Conservation (phyloP, 2,797 vertebrate genomes). For the Alosa sapidissima region DNA sequence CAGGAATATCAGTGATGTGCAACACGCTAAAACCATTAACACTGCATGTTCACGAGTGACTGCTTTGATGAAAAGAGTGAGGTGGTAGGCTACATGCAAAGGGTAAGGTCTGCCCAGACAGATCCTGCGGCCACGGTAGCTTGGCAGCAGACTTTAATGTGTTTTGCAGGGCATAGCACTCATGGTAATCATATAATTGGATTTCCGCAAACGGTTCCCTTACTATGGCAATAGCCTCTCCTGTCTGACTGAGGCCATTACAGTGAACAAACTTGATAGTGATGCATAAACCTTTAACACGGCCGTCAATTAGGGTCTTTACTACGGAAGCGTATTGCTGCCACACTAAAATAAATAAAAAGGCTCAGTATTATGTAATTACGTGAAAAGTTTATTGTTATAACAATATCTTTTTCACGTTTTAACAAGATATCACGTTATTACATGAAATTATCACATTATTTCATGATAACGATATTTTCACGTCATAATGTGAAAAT, state of each 20-base stretch:
- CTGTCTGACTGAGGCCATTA: background rate
- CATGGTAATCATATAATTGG: background rate
- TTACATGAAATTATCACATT: too few species aligned
- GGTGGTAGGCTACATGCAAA: background rate
- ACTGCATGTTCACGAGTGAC: background rate
- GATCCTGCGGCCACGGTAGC: background rate
- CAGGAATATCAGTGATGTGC: background rate
- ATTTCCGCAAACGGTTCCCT: background rate
- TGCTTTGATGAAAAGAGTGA: background rate
- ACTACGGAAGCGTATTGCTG: too few species aligned
- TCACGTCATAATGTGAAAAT: too few species aligned
- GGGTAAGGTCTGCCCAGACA: background rate
- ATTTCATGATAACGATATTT: too few species aligned
- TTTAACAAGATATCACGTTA: too few species aligned
- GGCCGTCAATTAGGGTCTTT: too few species aligned
- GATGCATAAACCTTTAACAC: too few species aligned
- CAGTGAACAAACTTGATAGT: background rate
- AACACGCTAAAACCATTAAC: background rate
- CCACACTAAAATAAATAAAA: too few species aligned
- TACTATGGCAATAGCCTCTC: background rate
- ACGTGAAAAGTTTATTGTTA: too few species aligned
- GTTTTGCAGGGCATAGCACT: background rate
- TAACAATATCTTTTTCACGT: too few species aligned
- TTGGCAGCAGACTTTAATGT: background rate
- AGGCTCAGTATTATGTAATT: too few species aligned